phyloP scores from a whole-genome alignment of 1,140 invertebrate species.

The Zophobas atratus region DNA sequence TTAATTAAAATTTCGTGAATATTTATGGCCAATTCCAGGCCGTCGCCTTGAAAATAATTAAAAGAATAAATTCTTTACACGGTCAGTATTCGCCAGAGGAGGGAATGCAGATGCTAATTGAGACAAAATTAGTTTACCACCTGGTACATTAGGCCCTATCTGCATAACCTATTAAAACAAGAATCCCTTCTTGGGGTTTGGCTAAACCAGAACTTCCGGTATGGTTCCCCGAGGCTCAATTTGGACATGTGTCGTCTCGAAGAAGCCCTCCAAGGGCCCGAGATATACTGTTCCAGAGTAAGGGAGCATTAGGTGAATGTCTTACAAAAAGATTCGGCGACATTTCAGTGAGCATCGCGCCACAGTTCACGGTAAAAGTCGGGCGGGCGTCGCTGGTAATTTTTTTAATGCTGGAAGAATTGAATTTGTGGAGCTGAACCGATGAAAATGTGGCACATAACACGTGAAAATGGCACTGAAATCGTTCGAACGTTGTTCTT shows the following conservation, averaged over 20 bases:
- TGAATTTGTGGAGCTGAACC: slow-evolving; percentile 38
- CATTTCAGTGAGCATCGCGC: slow-evolving; percentile 11
- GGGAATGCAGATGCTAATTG: slow-evolving; percentile 19
- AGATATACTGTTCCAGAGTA: slow-evolving; percentile 43
- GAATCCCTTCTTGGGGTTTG: slow-evolving; percentile 39
- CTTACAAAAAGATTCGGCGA: slow-evolving; percentile 39
- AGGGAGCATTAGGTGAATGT: slow-evolving; percentile 34
- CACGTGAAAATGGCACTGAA: slow-evolving; percentile 32
- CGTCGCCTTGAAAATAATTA: not conserved
- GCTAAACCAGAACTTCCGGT: slow-evolving; percentile 49
- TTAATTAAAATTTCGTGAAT: slow-evolving; percentile 2
- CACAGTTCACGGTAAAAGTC: not conserved
- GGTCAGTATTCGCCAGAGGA: slow-evolving; percentile 14
- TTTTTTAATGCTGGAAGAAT: slow-evolving; percentile 31
- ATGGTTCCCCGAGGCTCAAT: slow-evolving; percentile 47
- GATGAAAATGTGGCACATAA: slow-evolving; percentile 35
- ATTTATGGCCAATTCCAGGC: slow-evolving; percentile 6
- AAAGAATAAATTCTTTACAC: slow-evolving; percentile 1
- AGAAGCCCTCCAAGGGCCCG: slow-evolving; percentile 33
- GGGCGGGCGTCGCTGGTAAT: not conserved
- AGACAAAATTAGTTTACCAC: slow-evolving; percentile 17
- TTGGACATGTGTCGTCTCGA: slow-evolving; percentile 41
- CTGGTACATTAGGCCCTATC: slow-evolving; percentile 27
- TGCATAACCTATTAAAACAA: slow-evolving; percentile 43
- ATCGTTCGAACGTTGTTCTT: slow-evolving; percentile 42